A percentile compares a stretch with the other conserved stretches of the same genome.
These are phyloP conservation scores for Gasterosteus nipponicus DNA, from an alignment of 2,113 vertebrate species.

Conservation along the genomic window DNA sequence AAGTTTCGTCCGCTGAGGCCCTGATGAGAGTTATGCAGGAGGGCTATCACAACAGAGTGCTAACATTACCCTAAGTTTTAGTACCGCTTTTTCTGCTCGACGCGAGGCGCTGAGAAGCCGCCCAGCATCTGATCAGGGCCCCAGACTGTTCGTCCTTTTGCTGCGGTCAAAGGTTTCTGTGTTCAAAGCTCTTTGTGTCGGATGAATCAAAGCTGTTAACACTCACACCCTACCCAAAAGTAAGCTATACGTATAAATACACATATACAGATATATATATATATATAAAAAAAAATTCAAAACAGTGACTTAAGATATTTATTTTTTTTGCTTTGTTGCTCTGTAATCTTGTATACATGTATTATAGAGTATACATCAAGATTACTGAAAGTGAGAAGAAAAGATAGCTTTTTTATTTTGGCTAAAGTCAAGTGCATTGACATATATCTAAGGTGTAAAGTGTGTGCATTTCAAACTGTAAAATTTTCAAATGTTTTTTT, in stretches of 20 bases:
- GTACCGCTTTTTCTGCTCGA: not conserved
- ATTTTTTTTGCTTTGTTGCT: constrained; percentile 86
- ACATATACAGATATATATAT: constrained; percentile 77
- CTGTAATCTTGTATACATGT: constrained; percentile 79
- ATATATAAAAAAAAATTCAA: constrained; percentile 79
- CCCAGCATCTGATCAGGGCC: not conserved
- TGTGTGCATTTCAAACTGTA: constrained; percentile 79
- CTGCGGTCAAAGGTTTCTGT: constrained; percentile 18
- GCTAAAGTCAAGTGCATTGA: constrained; percentile 68
- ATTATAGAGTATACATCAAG: constrained; percentile 79
- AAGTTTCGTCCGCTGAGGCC: constrained; percentile 10
- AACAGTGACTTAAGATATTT: constrained; percentile 87
- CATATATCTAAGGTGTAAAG: constrained; percentile 76
- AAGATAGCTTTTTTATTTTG: constrained; percentile 75
- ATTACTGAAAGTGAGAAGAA: constrained; percentile 70
- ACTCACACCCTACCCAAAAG: constrained; percentile 83
- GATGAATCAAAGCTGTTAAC: constrained; percentile 59
- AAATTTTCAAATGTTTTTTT: constrained; percentile 41
- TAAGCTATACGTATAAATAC: constrained; percentile 86
- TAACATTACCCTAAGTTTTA: not conserved
- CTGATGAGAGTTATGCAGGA: not conserved
- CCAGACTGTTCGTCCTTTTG: constrained; percentile 20
- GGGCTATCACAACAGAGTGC: not conserved
- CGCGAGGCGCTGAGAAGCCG: not conserved
- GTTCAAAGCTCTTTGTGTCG: constrained; percentile 43